Evolutionary conservation across 2,113 vertebrate genomes (phyloP).

Genomic region (Carassius auratus): DNA sequence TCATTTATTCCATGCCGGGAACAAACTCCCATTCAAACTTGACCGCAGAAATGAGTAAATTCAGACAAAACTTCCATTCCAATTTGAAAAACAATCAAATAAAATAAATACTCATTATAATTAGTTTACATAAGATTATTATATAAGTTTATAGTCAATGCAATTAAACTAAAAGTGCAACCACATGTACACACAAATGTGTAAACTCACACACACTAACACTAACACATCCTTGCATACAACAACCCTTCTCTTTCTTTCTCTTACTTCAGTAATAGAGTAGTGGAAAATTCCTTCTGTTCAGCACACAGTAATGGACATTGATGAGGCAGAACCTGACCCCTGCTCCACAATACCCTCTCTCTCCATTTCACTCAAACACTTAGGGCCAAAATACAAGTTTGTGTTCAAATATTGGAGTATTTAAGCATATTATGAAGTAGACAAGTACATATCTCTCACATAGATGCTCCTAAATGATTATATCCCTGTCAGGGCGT

Average conservation of each 20-base stretch:
- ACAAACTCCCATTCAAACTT: not conserved
- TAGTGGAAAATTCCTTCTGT: conserved; percentile 67
- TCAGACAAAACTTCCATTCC: not conserved
- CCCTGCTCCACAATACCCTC: conserved; percentile 5
- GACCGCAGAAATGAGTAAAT: not conserved
- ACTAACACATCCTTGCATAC: conserved; percentile 28
- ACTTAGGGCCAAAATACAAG: not conserved
- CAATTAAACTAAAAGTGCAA: not conserved
- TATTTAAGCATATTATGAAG: not conserved
- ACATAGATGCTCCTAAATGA: not conserved
- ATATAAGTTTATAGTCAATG: not conserved
- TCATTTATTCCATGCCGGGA: no score
- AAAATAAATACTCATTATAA: not conserved
- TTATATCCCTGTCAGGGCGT: not conserved
- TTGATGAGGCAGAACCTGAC: conserved; percentile 45
- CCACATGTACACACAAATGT: conserved; percentile 28
- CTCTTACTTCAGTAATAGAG: conserved; percentile 14
- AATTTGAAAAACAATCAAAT: not conserved
- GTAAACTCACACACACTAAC: conserved; percentile 34
- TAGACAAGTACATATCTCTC: not conserved
- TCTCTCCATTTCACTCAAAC: not conserved
- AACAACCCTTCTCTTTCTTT: conserved; percentile 1
- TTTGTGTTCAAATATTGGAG: not conserved
- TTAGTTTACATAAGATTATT: not conserved
- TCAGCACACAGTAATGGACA: conserved; percentile 56